Evolutionary conservation across 2,113 vertebrate genomes (phyloP).

Genomic region (Alosa alosa): DNA sequence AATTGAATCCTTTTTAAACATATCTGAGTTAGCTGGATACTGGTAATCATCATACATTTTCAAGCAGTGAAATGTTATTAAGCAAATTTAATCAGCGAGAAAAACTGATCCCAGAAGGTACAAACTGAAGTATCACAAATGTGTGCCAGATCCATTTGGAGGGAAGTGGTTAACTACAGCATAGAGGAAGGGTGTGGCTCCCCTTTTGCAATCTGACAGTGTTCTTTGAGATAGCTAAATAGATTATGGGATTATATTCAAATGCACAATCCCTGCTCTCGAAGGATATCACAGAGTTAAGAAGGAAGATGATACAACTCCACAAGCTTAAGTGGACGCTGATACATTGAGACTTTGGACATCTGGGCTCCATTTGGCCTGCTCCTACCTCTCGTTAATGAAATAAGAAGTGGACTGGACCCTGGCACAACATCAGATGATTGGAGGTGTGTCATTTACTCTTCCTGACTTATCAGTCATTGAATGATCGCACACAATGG

Average conservation of each 20-base stretch:
- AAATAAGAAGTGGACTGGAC: constrained; percentile 46
- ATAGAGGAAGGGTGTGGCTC: background rate
- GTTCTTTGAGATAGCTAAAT: too few relatives aligned
- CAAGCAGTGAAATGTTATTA: constrained; percentile 32
- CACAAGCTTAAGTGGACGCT: background rate
- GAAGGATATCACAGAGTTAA: background rate
- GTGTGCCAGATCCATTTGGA: background rate
- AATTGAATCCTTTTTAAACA: background rate
- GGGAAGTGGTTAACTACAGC: background rate
- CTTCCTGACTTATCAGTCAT: constrained; percentile 49
- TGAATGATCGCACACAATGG: constrained; percentile 50
- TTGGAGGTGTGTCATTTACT: constrained; percentile 60
- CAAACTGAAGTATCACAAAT: background rate
- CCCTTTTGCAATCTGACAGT: background rate
- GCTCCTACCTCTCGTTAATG: constrained; percentile 17
- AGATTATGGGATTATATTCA: background rate
- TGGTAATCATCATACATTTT: background rate
- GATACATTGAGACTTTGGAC: constrained; percentile 47
- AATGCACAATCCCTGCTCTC: background rate
- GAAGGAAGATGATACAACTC: background rate
- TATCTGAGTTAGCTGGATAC: background rate
- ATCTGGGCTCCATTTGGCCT: constrained; percentile 58
- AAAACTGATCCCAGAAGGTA: constrained; percentile 25
- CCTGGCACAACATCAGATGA: constrained; percentile 56
- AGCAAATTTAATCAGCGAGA: constrained; percentile 43